Base-by-base conservation (phyloP, 2,113 vertebrate species). In the Urocynchramus pylzowi region DNA sequence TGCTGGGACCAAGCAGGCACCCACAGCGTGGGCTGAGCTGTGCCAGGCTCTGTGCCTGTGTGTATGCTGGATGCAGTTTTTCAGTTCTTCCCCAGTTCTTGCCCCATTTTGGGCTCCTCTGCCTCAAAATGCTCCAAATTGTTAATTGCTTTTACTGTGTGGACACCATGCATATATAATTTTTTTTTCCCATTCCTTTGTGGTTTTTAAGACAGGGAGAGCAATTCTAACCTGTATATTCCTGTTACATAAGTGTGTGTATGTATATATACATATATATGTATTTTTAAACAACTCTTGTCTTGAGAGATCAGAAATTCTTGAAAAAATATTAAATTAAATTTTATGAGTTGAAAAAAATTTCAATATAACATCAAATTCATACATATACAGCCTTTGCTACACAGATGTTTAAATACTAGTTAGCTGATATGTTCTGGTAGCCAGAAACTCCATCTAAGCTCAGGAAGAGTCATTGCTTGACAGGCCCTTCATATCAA, bases 1-100 rank as follows among this genome's bases (percentile, higher is more conserved):
- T 64, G 31, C 60, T 64, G 31, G 23, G 67, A 42, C 27, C 20
- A 35, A 30, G 35, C 7, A 12, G 26, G 39, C 30, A 64, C 28
- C 19, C 20, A 27, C 30, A 31, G 27, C 0, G 0, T 27, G 11
- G 37, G 15, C 35, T 71, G 77, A 81, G 39, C 4, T 0, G 28
- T 39, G 23, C 42, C 73, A 84, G 57, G n/a, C 44, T 47, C 47
- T 75, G 35, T 68, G 44, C 57, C 56, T 33, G 2, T 6, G 4
- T 39, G 3, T 0, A 0, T 31, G 21, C 30, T 21, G 52, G 33
- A 70, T 59, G 20, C 27, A 35, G 56, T 23, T 56, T 86, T 84
- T 47, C 45, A 41, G 0, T 35, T 63, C 39, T 31, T 65, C 15
- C 59, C 20, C 70, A 21, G 22, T 22, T 45, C 42, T 35, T 59